A percentile compares a stretch with the other conserved stretches of the same genome.
phyloP scores from a whole-genome alignment of 37 sponge, comb jelly and placozoan genomes.

The Tethya wilhelma region DNA sequence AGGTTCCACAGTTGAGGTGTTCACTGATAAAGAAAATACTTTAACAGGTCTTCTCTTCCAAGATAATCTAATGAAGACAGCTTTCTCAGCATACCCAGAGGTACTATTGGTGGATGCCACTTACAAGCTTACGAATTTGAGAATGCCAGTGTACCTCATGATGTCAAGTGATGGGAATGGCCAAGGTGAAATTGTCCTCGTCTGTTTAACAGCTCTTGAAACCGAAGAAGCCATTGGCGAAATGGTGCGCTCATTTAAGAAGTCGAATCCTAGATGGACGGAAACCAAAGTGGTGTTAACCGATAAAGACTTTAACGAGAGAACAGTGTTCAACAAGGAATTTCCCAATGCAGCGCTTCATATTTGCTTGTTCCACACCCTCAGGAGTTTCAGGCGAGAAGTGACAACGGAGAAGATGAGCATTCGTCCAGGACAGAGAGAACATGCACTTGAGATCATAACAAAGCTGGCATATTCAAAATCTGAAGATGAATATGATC shows the following conservation, averaged over 20 bases:
- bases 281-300: slow-evolving; percentile 29
- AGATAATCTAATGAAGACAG: slow-evolving; percentile 5
- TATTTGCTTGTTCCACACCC: slow-evolving; percentile 63
- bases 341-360: slow-evolving; percentile 45
- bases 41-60: slow-evolving; percentile 32
- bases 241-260: slow-evolving; percentile 51
- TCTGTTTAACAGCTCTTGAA: slow-evolving; percentile 14
- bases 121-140: slow-evolving; percentile 39
- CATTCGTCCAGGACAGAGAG: slow-evolving; percentile 36
- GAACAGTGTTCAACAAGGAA: slow-evolving; percentile 11
- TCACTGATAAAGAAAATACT: slow-evolving; percentile 9
- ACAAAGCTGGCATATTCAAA: slow-evolving; percentile 37
- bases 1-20: slow-evolving; percentile 40
- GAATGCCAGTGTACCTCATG: slow-evolving; percentile 30
- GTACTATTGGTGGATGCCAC: slow-evolving; percentile 49
- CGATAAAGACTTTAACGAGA: slow-evolving; percentile 56
- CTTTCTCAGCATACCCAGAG: slow-evolving; percentile 47
- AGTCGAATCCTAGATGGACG: slow-evolving; percentile 18
- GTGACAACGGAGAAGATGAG: slow-evolving; percentile 35
- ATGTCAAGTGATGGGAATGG: slow-evolving; percentile 49
- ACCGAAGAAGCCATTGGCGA: slow-evolving; percentile 10
- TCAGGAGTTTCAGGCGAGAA: slow-evolving; percentile 32
- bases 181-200: slow-evolving; percentile 42
- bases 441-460: slow-evolving; percentile 32
- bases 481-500: slow-evolving; percentile 41